phyloP scores from a whole-genome alignment of 2,888 invertebrate genomes.

The Altica lythri region DNA sequence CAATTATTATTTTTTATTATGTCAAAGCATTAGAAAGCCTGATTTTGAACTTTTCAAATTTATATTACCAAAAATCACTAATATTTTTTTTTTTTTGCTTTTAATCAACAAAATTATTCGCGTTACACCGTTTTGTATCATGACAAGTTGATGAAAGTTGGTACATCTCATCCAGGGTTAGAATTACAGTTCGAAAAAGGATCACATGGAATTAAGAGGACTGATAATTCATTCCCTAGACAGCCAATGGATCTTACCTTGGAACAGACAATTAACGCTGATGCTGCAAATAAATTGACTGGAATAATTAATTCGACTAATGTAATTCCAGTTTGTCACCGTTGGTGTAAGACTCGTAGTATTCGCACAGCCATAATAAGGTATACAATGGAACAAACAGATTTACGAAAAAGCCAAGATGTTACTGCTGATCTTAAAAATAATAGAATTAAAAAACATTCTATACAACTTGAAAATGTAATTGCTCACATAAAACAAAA shows the following conservation, averaged over 20 bases:
- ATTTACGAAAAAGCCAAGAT: conserved; percentile 1
- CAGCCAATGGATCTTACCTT: conserved; percentile 26
- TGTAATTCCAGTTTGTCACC: neutral
- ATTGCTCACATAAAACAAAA: conserved; percentile 7
- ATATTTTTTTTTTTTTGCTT: neutral
- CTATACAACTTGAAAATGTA: conserved; percentile 14
- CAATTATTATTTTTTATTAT: neutral
- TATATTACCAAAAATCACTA: neutral
- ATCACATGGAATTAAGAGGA: conserved; percentile 30
- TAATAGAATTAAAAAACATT: conserved; percentile 17
- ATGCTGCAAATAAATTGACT: conserved; percentile 33
- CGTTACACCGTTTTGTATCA: conserved; percentile 33
- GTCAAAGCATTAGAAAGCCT: neutral
- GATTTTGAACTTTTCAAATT: neutral
- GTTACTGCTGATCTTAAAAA: conserved; percentile 28
- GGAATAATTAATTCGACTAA: conserved; percentile 11
- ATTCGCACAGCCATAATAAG: conserved; percentile 6
- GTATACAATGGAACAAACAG: conserved; percentile 3
- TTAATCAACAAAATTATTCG: conserved; percentile 25
- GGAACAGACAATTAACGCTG: conserved; percentile 43
- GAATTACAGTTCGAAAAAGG: too few species aligned
- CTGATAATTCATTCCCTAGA: too few species aligned
- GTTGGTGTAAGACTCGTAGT: conserved; percentile 12
- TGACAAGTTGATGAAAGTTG: conserved; percentile 22
- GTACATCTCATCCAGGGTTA: conserved; percentile 10